Evolutionary conservation across 2,113 vertebrate species (phyloP).

Genomic region (Gasterosteus nipponicus): DNA sequence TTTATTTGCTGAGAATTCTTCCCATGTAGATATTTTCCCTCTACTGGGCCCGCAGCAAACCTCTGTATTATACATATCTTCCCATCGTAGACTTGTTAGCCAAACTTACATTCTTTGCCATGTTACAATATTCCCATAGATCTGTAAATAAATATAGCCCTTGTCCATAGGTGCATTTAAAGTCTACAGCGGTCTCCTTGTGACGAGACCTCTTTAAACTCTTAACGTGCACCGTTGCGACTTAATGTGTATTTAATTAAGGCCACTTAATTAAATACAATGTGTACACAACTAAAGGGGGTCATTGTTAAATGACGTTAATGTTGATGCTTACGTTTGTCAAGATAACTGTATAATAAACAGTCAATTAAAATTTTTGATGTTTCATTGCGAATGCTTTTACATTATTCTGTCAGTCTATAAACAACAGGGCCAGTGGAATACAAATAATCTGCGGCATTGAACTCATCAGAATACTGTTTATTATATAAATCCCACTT

Average conservation of each 20-base stretch:
- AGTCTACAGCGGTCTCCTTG: constrained; percentile 57
- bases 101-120: constrained; percentile 41
- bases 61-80: constrained; percentile 57
- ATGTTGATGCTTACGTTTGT: constrained; percentile 79
- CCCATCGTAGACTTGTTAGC: constrained; percentile 53
- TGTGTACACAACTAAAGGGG: constrained; percentile 58
- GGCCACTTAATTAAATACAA: constrained; percentile 36
- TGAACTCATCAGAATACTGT: not conserved
- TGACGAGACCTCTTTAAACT: constrained; percentile 54
- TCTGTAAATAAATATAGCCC: constrained; percentile 71
- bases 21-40: constrained; percentile 42
- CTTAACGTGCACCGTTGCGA: constrained; percentile 54
- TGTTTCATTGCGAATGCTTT: constrained; percentile 32
- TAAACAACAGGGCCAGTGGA: not conserved
- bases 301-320: constrained; percentile 67
- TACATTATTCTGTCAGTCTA: not conserved
- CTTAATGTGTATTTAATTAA: constrained; percentile 67
- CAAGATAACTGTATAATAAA: constrained; percentile 77
- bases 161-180: constrained; percentile 54
- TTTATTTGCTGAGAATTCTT: constrained; percentile 58
- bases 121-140: constrained; percentile 46
- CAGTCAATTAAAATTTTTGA: constrained; percentile 44
- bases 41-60: constrained; percentile 19
- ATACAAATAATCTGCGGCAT: not conserved
- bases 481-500: not conserved